Evolutionary conservation across 2,113 vertebrate genomes (phyloP).

Genomic region (Oncorhynchus clarkii): DNA sequence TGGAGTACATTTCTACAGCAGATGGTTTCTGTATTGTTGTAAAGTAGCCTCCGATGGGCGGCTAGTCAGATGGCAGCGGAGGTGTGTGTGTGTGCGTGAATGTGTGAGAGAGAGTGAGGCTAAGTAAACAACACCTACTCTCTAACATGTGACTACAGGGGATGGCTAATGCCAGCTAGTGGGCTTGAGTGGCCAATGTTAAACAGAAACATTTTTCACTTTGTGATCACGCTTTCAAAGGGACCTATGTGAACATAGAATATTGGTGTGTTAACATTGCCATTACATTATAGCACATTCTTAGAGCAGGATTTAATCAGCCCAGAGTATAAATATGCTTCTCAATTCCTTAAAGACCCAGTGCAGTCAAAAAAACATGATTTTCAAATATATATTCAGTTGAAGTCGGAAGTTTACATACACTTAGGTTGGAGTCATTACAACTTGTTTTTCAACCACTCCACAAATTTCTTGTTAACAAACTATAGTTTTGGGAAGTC

Average conservation of each 20-base stretch:
- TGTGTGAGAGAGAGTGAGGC: not conserved
- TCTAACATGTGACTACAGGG: not conserved
- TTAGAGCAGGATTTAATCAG: not conserved
- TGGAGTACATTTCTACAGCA: slow-evolving; percentile 55
- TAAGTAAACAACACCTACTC: not conserved
- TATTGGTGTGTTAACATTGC: not conserved
- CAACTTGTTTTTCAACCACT: no score
- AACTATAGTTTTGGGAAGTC: no score
- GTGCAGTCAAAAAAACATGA: no score
- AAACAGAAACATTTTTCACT: not conserved
- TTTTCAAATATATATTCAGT: no score
- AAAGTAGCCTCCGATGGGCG: slow-evolving; percentile 45
- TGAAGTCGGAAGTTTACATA: no score
- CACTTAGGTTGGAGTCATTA: no score
- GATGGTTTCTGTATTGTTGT: slow-evolving; percentile 53
- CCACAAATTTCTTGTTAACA: no score
- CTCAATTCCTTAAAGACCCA: not conserved
- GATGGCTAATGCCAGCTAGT: not conserved
- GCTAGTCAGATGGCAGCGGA: not conserved
- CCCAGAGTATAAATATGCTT: not conserved
- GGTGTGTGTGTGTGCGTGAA: not conserved
- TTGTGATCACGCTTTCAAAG: not conserved
- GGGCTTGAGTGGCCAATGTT: not conserved
- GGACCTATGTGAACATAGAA: not conserved
- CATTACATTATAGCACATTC: not conserved